Percentiles rank a stretch among this genome's conserved stretches.
Conservation (phyloP, 2,113 vertebrate species). For the Pseudolaguvia tuberculata region DNA sequence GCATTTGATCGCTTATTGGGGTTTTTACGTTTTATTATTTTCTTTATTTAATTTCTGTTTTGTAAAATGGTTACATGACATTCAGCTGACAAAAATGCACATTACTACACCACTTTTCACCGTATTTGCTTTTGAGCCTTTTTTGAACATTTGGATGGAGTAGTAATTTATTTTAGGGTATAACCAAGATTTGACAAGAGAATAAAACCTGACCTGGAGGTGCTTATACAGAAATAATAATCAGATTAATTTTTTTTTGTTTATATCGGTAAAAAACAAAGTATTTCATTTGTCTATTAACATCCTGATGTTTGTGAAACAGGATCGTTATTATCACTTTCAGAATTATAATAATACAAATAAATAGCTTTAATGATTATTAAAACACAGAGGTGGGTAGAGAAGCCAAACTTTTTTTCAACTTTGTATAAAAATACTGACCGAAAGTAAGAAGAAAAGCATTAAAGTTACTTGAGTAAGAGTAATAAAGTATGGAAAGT, state of each 20-base stretch:
- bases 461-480: too few relatives aligned
- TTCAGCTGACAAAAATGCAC: not conserved
- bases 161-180: not conserved
- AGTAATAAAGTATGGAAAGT: too few relatives aligned
- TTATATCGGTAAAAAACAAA: not conserved
- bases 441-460: too few relatives aligned
- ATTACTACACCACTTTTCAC: too few relatives aligned
- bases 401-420: too few relatives aligned
- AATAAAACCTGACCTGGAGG: not conserved
- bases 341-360: not conserved
- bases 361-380: too few relatives aligned
- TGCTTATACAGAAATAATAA: not conserved
- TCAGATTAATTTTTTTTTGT: not conserved
- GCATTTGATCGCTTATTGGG: not conserved
- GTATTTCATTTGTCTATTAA: not conserved
- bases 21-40: conserved; percentile 20
- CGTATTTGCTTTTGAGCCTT: not conserved
- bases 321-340: not conserved
- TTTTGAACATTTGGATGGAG: not conserved
- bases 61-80: not conserved
- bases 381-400: too few relatives aligned
- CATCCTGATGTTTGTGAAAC: not conserved
- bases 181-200: not conserved
- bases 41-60: not conserved
- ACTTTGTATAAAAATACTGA: too few relatives aligned